Base-by-base conservation (phyloP, 2,888 invertebrate species). In the Nymphalis urticae region DNA sequence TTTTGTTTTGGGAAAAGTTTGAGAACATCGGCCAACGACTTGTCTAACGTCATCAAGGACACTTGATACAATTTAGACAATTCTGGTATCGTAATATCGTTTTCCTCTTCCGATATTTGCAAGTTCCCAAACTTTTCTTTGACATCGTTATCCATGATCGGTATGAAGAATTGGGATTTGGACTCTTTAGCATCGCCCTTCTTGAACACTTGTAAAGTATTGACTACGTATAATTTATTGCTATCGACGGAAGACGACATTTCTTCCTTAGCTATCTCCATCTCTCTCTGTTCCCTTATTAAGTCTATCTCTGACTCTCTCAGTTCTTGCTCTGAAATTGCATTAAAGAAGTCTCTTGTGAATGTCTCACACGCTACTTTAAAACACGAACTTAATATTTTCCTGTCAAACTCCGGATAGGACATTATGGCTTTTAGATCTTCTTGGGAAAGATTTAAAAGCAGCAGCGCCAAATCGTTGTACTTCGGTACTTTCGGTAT, bases 81-180 rank as follows among this genome's bases (percentile, higher is more conserved):
- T n/a, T 88, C 88, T 0, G 92, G 93, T 0, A 85, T 76, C 1
- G 77, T 73, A 8, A 92, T 75, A 63, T 92, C 92, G 0, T 80
- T 75, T 63, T 88, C 89, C 10, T 91, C 91, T 0, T 90, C 88
- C 0, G 87, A 80, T 2, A 93, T 79, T 75, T 90, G 81, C 8
- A 92, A 73, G 74, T 90, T 90, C 0, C 92, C 92, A 64, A 90
- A 92, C 21, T 80, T 84, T 16, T 91, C 86, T 70, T 85, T 86
- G 0, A 85, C 66, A 48, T 86, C 86, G 7, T 75, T 82, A 10
- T 91, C 89, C 0, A 82, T 83, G 2, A 93, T 90, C 0, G 93
- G 88, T 65, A 93, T 90, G 64, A 93, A 93, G 75, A 93, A 93
- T 68, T 93, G 92, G 0, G 92, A 92, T 80, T 92, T 92, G 0